Conservation (phyloP, 2,888 invertebrate genomes). For the Tridacna gigas region DNA sequence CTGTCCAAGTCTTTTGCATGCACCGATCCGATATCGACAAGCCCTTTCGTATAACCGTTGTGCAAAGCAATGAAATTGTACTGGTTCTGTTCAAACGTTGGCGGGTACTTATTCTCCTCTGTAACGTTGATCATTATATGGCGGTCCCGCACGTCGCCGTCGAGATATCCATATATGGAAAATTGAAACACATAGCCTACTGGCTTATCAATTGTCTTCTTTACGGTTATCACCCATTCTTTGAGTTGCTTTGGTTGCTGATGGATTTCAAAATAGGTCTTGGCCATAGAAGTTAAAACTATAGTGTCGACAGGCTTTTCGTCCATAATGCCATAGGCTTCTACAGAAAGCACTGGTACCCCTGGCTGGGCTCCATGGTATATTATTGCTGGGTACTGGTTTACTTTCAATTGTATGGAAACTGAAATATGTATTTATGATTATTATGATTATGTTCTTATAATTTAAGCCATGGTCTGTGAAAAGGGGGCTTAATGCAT, state of each 20-base stretch:
- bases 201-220: conserved; percentile 65
- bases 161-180: conserved; percentile 61
- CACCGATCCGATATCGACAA: conserved; percentile 64
- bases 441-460: too few relatives aligned
- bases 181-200: conserved; percentile 69
- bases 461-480: too few relatives aligned
- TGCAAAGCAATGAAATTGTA: conserved; percentile 70
- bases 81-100: conserved; percentile 59
- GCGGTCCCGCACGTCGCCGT: conserved; percentile 55
- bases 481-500: too few relatives aligned
- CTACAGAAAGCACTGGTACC: conserved; percentile 69
- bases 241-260: conserved; percentile 35
- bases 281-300: conserved; percentile 46
- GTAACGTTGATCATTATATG: conserved; percentile 72
- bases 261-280: conserved; percentile 67
- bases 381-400: conserved; percentile 71
- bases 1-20: conserved; percentile 66
- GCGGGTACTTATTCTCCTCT: conserved; percentile 68
- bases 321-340: conserved; percentile 66
- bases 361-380: conserved; percentile 67
- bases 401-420: conserved; percentile 42
- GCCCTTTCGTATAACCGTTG: conserved; percentile 56
- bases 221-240: conserved; percentile 65
- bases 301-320: conserved; percentile 57
- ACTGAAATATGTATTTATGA: conserved; percentile 1